Evolutionary conservation across 2,888 invertebrate genomes (phyloP).

Genomic region (Siphlonurus alternatus): DNA sequence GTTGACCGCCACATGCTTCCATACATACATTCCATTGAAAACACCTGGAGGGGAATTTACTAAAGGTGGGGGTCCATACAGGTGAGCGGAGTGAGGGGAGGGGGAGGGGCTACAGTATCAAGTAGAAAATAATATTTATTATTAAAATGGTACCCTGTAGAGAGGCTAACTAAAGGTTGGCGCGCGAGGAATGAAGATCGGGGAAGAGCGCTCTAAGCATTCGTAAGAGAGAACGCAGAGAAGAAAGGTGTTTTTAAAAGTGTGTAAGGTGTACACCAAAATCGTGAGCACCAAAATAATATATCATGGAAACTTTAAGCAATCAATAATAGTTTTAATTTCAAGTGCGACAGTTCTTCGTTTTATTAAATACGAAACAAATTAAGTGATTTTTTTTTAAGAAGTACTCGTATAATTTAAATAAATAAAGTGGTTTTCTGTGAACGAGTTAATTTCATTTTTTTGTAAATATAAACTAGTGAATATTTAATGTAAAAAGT

Average conservation of each 20-base stretch:
- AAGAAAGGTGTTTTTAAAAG: background rate
- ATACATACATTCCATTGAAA: background rate
- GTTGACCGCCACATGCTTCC: background rate
- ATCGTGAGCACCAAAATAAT: background rate
- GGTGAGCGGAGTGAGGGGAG: background rate
- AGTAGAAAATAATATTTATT: background rate
- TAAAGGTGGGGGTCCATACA: background rate
- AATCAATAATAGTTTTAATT: background rate
- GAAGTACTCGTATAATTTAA: no score
- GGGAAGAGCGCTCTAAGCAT: background rate
- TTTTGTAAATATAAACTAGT: background rate
- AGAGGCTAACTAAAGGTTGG: background rate
- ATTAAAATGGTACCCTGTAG: background rate
- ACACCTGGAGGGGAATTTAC: slow-evolving; percentile 1
- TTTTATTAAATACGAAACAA: background rate
- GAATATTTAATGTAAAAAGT: background rate
- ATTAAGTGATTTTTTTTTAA: no score
- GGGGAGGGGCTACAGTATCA: background rate
- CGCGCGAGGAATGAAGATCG: background rate
- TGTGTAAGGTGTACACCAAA: background rate
- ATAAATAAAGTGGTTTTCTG: background rate
- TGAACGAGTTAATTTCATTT: background rate
- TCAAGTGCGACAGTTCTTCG: background rate
- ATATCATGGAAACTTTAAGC: background rate
- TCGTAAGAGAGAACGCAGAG: background rate